Evolutionary conservation across 2,797 vertebrate genomes (phyloP).

Genomic region (Aulostomus chinensis): DNA sequence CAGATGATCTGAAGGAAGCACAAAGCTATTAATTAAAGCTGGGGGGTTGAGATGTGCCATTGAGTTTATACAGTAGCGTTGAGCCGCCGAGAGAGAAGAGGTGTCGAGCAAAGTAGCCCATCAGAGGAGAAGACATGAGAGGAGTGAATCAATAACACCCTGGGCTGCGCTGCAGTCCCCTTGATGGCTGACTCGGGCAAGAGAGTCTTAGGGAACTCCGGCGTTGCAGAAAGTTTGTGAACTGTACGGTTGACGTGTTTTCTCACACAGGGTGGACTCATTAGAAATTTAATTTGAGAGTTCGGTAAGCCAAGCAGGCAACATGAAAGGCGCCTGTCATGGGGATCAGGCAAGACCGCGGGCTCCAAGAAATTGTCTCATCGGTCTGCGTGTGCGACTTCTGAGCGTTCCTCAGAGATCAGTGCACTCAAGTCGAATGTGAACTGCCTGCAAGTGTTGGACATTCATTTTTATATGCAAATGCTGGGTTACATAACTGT

Average conservation of each 20-base stretch:
- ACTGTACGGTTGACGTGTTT: conserved; percentile 21
- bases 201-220: conserved; percentile 2
- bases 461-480: conserved; percentile 44
- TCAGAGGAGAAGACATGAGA: conserved; percentile 34
- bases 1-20: conserved; percentile 58
- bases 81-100: conserved; percentile 37
- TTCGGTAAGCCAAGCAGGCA: conserved; percentile 3
- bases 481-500: conserved; percentile 9
- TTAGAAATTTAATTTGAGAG: conserved; percentile 33
- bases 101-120: conserved; percentile 49
- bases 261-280: too few relatives aligned
- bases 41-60: conserved; percentile 4
- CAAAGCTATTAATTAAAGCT: conserved; percentile 65
- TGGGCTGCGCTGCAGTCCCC: conserved; percentile 30
- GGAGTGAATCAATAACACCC: conserved; percentile 45
- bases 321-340: conserved; percentile 20
- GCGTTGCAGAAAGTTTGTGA: conserved; percentile 18
- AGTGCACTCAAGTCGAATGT: conserved; percentile 8
- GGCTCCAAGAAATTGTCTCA: conserved; percentile 16
- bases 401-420: background rate
- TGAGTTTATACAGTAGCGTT: conserved; percentile 44
- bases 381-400: conserved; percentile 14
- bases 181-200: conserved; percentile 25
- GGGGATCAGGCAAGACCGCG: background rate
- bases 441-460: conserved; percentile 9